Conservation (phyloP, 2,797 vertebrate genomes). For the Falco cherrug region DNA sequence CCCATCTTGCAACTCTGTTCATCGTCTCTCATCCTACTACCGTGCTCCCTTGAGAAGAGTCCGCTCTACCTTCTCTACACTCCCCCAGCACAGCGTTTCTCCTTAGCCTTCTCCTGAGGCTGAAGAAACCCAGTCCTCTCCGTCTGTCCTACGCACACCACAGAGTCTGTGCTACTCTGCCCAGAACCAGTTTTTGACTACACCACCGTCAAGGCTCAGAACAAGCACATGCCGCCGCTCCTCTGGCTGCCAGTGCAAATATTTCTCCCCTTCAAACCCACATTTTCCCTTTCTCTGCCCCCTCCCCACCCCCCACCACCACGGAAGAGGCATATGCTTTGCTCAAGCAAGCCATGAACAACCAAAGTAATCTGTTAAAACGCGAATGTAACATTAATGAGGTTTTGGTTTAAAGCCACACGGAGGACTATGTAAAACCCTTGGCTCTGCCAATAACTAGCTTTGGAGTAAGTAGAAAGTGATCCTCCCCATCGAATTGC, state of each 20-base stretch:
- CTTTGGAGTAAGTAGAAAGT: background rate
- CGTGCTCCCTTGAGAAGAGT: background rate
- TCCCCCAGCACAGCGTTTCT: background rate
- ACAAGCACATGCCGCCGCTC: background rate
- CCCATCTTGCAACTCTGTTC: background rate
- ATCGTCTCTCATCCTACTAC: background rate
- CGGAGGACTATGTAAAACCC: background rate
- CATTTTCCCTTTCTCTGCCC: background rate
- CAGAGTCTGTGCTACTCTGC: background rate
- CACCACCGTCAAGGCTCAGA: background rate
- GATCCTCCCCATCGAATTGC: background rate
- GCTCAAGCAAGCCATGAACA: background rate
- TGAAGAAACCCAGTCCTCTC: background rate
- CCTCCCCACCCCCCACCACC: too few relatives aligned
- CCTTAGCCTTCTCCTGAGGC: background rate
- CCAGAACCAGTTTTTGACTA: background rate
- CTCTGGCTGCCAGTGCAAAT: background rate
- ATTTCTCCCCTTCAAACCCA: background rate
- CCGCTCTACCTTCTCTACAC: too few relatives aligned
- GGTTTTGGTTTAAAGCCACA: background rate
- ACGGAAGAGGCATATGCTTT: background rate
- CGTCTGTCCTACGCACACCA: background rate
- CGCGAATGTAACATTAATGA: background rate
- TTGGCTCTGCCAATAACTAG: too few relatives aligned
- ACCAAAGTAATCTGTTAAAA: background rate